phyloP scores from a whole-genome alignment of 2,113 vertebrate species.

The Lonchura striata region DNA sequence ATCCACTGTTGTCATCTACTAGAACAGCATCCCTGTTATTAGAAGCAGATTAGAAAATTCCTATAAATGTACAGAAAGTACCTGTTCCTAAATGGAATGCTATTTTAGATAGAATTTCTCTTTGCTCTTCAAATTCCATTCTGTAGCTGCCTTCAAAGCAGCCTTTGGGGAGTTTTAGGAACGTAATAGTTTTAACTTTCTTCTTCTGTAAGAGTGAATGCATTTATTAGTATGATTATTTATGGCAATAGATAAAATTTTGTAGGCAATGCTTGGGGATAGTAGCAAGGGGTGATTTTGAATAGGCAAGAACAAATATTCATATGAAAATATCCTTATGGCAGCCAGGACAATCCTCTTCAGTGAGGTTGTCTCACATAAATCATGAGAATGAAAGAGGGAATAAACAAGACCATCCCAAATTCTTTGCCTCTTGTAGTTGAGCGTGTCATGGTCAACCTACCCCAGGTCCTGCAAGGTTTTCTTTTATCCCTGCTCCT shows the following conservation, averaged over 20 bases:
- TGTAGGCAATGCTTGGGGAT: background rate
- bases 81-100: background rate
- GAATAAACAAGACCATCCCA: background rate
- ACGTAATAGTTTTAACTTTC: background rate
- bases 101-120: background rate
- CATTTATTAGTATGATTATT: background rate
- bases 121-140: background rate
- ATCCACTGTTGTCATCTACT: background rate
- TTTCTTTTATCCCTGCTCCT: background rate
- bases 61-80: background rate
- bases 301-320: background rate
- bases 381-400: background rate
- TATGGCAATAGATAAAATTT: background rate
- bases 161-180: background rate
- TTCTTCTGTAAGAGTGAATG: background rate
- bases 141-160: background rate
- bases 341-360: background rate
- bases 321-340: background rate
- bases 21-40: background rate
- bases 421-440: background rate
- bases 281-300: background rate
- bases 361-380: background rate
- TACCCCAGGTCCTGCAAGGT: background rate
- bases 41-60: background rate
- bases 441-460: background rate